A percentile compares a stretch with the other conserved stretches of the same genome.
These are phyloP conservation scores for Lumbricus terrestris DNA, from an alignment of 2,888 invertebrate genomes.

Conservation along the genomic window DNA sequence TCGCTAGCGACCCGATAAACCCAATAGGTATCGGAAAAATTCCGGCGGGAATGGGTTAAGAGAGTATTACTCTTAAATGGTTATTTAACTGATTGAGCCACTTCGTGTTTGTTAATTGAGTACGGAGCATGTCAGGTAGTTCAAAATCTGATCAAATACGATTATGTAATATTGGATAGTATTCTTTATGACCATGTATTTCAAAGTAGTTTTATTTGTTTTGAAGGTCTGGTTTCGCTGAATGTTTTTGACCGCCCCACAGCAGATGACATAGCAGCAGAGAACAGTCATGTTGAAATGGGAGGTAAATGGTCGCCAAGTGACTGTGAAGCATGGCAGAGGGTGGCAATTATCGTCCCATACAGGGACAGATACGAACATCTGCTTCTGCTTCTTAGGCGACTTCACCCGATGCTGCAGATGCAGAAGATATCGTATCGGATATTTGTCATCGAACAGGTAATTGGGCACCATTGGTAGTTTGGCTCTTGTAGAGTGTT, in stretches of 20 bases:
- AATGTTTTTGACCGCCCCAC: constrained; percentile 16
- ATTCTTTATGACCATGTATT: not conserved
- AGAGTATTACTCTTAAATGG: too few relatives aligned
- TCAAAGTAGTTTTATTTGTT: not conserved
- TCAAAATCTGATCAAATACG: too few relatives aligned
- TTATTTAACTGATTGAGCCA: too few relatives aligned
- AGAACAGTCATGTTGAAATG: constrained; percentile 41
- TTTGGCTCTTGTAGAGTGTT: not conserved
- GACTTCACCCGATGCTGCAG: constrained; percentile 51
- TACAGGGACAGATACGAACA: constrained; percentile 49
- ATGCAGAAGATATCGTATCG: constrained; percentile 47
- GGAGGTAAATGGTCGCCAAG: constrained; percentile 50
- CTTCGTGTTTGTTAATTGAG: too few relatives aligned
- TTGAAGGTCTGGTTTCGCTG: constrained; percentile 20
- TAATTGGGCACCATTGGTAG: constrained; percentile 26
- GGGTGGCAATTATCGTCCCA: constrained; percentile 51
- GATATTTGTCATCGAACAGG: constrained; percentile 54
- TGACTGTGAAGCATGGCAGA: constrained; percentile 47
- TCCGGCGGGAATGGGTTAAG: too few relatives aligned
- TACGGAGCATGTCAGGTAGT: too few relatives aligned
- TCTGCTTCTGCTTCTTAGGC: constrained; percentile 40
- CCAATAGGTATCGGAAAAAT: too few relatives aligned
- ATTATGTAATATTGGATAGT: not conserved
- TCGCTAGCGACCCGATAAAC: too few relatives aligned
- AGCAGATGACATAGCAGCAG: constrained; percentile 32